Evolutionary conservation across 2,888 invertebrate genomes (phyloP).

Genomic region (Sphaerophoria rueppellii): DNA sequence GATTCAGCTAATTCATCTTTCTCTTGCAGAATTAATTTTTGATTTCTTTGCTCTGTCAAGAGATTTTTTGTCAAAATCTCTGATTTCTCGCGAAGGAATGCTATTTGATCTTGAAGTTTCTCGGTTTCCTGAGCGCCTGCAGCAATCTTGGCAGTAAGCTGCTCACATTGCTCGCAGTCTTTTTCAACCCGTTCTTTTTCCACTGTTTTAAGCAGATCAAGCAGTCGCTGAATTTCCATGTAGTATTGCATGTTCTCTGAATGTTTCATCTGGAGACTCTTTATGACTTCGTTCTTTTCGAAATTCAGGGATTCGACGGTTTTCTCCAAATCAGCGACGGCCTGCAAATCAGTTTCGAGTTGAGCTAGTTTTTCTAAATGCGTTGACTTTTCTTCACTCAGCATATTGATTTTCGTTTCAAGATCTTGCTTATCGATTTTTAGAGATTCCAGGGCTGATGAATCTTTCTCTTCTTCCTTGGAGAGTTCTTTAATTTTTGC

Average conservation of each 20-base stretch:
- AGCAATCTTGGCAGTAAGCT: constrained; percentile 75
- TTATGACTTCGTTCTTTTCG: constrained; percentile 88
- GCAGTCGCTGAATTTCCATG: constrained; percentile 91
- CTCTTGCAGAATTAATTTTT: constrained; percentile 86
- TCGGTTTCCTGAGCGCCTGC: constrained; percentile 80
- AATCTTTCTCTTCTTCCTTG: constrained; percentile 60
- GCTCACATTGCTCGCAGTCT: constrained; percentile 75
- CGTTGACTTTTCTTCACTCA: constrained; percentile 70
- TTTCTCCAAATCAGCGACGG: constrained; percentile 75
- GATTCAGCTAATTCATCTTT: constrained; percentile 85
- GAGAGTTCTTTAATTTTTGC: constrained; percentile 65
- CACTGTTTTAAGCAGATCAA: constrained; percentile 84
- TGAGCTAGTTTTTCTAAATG: constrained; percentile 74
- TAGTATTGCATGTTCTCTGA: constrained; percentile 93
- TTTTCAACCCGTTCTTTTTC: constrained; percentile 78
- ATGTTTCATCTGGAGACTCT: constrained; percentile 90
- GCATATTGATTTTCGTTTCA: constrained; percentile 39
- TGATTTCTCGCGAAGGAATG: constrained; percentile 86
- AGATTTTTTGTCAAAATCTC: constrained; percentile 87
- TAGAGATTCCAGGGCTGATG: constrained; percentile 55
- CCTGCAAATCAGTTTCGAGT: constrained; percentile 74
- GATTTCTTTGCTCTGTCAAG: constrained; percentile 86
- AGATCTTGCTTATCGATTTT: constrained; percentile 64
- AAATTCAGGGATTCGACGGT: constrained; percentile 80
- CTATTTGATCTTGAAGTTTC: constrained; percentile 84